Conservation (phyloP, 2,113 vertebrate genomes). For the Cyanoliseus patagonus region DNA sequence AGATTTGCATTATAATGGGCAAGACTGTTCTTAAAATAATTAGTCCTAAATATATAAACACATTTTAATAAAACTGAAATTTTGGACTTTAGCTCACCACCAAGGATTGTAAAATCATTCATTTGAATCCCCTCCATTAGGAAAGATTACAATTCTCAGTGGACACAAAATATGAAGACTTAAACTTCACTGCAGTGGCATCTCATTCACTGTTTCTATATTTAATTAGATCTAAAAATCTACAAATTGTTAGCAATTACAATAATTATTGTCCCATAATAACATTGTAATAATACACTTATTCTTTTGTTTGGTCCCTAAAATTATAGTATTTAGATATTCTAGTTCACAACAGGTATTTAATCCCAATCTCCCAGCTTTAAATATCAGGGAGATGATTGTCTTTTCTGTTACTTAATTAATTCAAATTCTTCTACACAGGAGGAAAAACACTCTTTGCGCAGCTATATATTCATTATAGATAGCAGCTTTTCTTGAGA, state of each 20-base stretch:
- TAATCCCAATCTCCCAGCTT: neutral
- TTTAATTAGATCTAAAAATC: neutral
- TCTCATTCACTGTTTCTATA: neutral
- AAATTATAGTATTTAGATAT: neutral
- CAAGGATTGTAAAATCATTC: neutral
- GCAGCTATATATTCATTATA: neutral
- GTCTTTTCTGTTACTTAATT: neutral
- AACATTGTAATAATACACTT: neutral
- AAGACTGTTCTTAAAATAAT: neutral
- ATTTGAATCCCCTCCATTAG: neutral
- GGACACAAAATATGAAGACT: neutral
- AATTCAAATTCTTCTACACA: neutral
- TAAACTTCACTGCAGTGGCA: neutral
- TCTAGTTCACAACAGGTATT: neutral
- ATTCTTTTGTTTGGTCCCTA: neutral
- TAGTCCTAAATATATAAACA: neutral
- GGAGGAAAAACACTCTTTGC: neutral
- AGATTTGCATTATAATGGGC: neutral
- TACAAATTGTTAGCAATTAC: neutral
- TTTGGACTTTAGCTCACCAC: neutral
- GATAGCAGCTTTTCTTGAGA: constrained; percentile 11
- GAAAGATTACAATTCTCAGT: neutral
- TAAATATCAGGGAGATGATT: neutral
- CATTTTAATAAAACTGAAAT: neutral
- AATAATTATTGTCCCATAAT: neutral